These are phyloP conservation scores for Drosophila yooni DNA, from an alignment of 2,888 invertebrate species.

Conservation along the genomic window DNA sequence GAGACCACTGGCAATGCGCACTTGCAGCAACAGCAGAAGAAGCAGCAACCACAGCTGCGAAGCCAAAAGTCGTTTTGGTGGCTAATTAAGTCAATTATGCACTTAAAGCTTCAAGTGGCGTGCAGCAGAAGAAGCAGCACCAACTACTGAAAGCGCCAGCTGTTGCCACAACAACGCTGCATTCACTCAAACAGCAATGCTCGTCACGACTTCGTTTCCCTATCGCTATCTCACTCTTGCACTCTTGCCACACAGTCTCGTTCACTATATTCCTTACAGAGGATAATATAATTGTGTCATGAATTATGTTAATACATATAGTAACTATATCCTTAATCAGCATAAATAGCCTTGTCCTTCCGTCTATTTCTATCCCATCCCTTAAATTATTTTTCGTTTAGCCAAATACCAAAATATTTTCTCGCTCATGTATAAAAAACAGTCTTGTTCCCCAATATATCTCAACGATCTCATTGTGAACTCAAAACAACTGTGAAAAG, in stretches of 20 bases:
- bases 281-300: not conserved
- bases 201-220: conserved; percentile 63
- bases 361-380: not conserved
- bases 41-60: conserved; percentile 20
- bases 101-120: conserved; percentile 75
- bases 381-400: too few species aligned
- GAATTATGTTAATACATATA: not conserved
- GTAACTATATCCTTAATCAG: not conserved
- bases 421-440: not conserved
- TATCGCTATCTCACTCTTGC: conserved; percentile 56
- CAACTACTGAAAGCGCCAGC: conserved; percentile 6
- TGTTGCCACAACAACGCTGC: conserved; percentile 43
- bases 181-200: conserved; percentile 78
- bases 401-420: not conserved
- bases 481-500: not conserved
- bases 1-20: conserved; percentile 36
- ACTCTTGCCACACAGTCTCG: conserved; percentile 15
- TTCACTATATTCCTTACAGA: conserved; percentile 13
- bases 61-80: conserved; percentile 73
- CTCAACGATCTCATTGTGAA: not conserved
- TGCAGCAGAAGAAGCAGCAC: conserved; percentile 48
- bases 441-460: not conserved
- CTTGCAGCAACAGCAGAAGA: conserved; percentile 22
- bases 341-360: not conserved
- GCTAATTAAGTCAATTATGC: conserved; percentile 79